These are phyloP conservation scores for Chrysocyon brachyurus DNA, from an alignment of 2,797 vertebrate genomes.

Conservation along the genomic window DNA sequence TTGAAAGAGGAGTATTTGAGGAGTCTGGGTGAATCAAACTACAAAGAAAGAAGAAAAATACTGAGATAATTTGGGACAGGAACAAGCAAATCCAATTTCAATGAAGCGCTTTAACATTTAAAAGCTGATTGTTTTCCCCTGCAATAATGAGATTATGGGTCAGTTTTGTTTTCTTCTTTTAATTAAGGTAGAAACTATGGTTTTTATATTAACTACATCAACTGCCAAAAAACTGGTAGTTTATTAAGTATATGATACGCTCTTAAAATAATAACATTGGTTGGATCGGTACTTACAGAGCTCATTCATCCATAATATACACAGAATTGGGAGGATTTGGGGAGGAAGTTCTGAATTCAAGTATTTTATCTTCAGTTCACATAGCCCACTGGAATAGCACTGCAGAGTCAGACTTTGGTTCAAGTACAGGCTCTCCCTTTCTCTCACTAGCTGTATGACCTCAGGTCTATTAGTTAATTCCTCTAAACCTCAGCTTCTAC, in stretches of 20 bases:
- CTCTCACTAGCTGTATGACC: neutral
- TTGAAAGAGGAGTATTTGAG: conserved; percentile 91
- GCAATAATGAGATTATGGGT: neutral
- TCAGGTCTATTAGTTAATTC: neutral
- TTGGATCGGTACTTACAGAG: neutral
- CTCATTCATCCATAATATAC: conserved; percentile 2
- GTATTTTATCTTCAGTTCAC: conserved; percentile 18
- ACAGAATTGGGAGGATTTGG: neutral
- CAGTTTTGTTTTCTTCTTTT: conserved; percentile 54
- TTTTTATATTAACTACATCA: conserved; percentile 48
- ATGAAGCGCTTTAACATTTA: conserved; percentile 29
- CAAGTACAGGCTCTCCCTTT: neutral
- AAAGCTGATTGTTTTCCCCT: conserved; percentile 39
- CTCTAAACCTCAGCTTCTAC: neutral
- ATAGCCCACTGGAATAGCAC: conserved; percentile 8
- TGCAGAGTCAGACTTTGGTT: neutral
- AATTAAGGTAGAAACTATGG: neutral
- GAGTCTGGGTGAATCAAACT: conserved; percentile 97
- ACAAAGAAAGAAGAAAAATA: conserved; percentile 70
- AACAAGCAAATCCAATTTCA: conserved; percentile 43
- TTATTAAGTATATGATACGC: conserved; percentile 4
- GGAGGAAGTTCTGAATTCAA: neutral
- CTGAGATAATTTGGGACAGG: neutral
- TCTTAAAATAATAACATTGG: conserved; percentile 53
- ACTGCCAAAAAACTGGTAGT: conserved; percentile 25